Evolutionary conservation across 2,888 invertebrate species (phyloP), one percentile per base, ranked within the genome.

Genomic region (Eupithecia exiguata): DNA sequence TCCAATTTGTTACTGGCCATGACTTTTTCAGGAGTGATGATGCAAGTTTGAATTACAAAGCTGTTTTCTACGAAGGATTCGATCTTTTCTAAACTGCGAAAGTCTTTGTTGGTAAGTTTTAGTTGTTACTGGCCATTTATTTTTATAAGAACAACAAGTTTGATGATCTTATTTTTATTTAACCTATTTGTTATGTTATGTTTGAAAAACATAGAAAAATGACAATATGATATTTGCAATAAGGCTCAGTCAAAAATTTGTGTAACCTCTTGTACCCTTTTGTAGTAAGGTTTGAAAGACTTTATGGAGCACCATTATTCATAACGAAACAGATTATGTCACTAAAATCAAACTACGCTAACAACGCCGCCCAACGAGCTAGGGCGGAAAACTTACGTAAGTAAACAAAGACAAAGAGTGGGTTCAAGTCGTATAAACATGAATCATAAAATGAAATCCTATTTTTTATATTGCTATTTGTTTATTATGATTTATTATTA

Each of bases 381-480:
- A 65, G 65, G 71, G 66, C 43, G 49, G 38, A 73, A 65, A 61
- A 75, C 75, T 74, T 74, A 74, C 74, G 71, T 74, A 74, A 74
- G 76, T 76, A 76, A 76, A 76, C 71, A 73, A 76, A 75, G 46
- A 38, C 66, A 21, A n/a, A n/a, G 40, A 21, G 40, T 25, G 21
- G 25, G 21, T 21, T 66, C 14, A 18, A 7, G 14, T 38, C 21
- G 18, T n/a, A 21, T 14, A 43, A 43, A 21, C 21, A 18, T 38
- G 36, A 6, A 14, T 14, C 4, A 6, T 6, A 21, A 40, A 66
- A 25, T 4, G 14, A 66, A 66, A 66, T 2, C 21, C 25, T 21
- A 40, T 25, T 21, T 14, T 9, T 30, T 16, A 5, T 30, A 61
- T 58, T 58, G 58, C 0, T 25, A 12, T 30, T 30, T 61, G 61